Base-by-base conservation (phyloP, 2,888 invertebrate species). In the Myopa tessellatipennis region DNA sequence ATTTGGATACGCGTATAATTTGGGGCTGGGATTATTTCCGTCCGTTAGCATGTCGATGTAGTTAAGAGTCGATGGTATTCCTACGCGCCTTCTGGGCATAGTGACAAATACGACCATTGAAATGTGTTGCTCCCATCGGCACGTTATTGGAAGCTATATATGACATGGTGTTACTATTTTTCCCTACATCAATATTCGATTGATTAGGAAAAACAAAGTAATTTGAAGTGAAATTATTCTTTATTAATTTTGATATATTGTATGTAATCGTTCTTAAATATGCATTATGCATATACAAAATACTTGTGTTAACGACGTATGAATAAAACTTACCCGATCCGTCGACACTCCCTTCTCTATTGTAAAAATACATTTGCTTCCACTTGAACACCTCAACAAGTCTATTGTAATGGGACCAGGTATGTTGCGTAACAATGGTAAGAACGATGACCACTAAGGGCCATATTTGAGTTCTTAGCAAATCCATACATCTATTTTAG, bases 71-170 rank as follows among this genome's bases (percentile, higher is more conserved):
- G 93, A 90, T 4, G 92, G 92, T 67, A 93, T 92, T 16, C 93
- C 93, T 40, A 90, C 88, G 79, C 93, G 91, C 85, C 95, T 91
- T 74, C 95, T 90, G 0, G 96, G 95, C 60, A 95, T 90, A 0
- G 95, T 93, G 3, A 95, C 87, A 82, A 95, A 94, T 4, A 81
- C 93, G 92, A 80, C 93, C 91, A 0, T 85, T 85, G 52, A 83
- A 87, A 63, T 87, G 87, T 4, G 85, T 87, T 0, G 81, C 88
- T 6, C 90, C 89, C 87, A 88, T 88, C 0, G 89, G 89, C 5
- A 89, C 85, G 83, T 89, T 89, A 70, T 88, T 88, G 78, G 88
- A 88, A 14, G 88, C 83, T 61, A 87, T 85, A 74, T 88, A 89
- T 0, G 68, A 45, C 10, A 45, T 5, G 18, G 7, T 38, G n/a